Conservation (phyloP, 2,113 vertebrate genomes). For the Brachionichthys hirsutus region DNA sequence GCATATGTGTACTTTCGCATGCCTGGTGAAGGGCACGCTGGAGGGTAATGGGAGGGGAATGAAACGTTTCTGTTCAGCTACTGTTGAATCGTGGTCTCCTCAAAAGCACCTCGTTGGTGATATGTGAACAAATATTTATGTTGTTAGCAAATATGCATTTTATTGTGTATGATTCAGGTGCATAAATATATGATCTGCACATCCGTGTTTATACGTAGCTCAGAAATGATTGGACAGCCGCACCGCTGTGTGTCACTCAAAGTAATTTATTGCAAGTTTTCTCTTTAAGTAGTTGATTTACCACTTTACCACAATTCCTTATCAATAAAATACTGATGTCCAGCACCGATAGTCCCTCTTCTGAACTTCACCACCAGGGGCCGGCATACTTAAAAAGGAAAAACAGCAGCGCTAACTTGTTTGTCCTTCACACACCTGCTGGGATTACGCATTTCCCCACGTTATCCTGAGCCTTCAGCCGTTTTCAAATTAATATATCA, state of each 20-base stretch:
- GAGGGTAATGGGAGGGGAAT: constrained; percentile 7
- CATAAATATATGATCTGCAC: too few species aligned
- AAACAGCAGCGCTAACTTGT: too few species aligned
- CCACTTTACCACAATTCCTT: not conserved
- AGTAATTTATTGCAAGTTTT: not conserved
- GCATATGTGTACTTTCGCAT: constrained; percentile 37
- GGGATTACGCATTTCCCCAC: too few species aligned
- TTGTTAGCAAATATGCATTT: too few species aligned
- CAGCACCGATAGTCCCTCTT: not conserved
- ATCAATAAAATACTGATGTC: not conserved
- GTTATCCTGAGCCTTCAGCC: too few species aligned
- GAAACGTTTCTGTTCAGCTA: not conserved
- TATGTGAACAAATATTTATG: too few species aligned
- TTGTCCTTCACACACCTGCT: too few species aligned
- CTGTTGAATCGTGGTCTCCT: not conserved
- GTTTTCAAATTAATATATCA: too few species aligned
- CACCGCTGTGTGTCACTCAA: too few species aligned
- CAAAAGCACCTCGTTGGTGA: too few species aligned
- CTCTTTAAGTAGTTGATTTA: not conserved
- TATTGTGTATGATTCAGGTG: too few species aligned
- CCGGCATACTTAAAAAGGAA: not conserved
- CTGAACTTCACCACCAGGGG: constrained; percentile 24
- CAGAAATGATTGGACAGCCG: too few species aligned
- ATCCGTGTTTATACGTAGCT: not conserved
- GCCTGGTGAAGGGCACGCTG: constrained; percentile 11